Base-by-base conservation (phyloP, 1,140 invertebrate genomes). In the Leucophenga varia region DNA sequence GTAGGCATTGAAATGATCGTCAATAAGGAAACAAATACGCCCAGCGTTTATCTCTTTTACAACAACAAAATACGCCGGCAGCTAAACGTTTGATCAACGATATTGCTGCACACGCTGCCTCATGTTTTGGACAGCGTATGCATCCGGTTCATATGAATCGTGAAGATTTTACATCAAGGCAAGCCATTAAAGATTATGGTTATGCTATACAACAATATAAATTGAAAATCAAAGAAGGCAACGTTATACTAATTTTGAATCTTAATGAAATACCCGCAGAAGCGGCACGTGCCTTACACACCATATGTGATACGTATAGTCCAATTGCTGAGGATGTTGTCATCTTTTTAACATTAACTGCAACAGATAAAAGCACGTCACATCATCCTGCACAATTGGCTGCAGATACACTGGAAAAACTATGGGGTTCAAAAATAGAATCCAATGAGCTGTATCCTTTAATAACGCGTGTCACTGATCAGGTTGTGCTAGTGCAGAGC, bases 401-500 rank as follows among this genome's bases (percentile, higher is more conserved):
- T 8, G 34, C 37, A 8, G 25, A 64, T 4, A 67, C 57, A 8
- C 37, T 74, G 14, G 14, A 16, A 0, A 30, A 59, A n/a, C 25
- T 74, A 12, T 74, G 71, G 71, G 38, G 41, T 5, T 20, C 45
- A 7, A 22, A 60, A 16, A 17, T 73, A 3, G 2, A 21, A 1
- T 30, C 52, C 22, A 55, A 64, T 12, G 70, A 67, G 41, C 32
- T 73, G 22, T 61, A 64, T 43, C 49, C 71, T 6, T 30, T 73
- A 16, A 65, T 71, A 19, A 61, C 64, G 2, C 61, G 70, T 17
- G 70, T 74, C 2, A 67, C 49, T 8, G 70, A 74, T 47, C 54
- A 65, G 19, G 59, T 74, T n/a, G 16, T 57, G 8, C 25, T 45
- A n/a, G 22, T 59, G 22, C 16, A 46, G 12, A 38, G 7, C n/a